phyloP scores from a whole-genome alignment of 2,797 vertebrate genomes.

The Rhynchonycteris naso region DNA sequence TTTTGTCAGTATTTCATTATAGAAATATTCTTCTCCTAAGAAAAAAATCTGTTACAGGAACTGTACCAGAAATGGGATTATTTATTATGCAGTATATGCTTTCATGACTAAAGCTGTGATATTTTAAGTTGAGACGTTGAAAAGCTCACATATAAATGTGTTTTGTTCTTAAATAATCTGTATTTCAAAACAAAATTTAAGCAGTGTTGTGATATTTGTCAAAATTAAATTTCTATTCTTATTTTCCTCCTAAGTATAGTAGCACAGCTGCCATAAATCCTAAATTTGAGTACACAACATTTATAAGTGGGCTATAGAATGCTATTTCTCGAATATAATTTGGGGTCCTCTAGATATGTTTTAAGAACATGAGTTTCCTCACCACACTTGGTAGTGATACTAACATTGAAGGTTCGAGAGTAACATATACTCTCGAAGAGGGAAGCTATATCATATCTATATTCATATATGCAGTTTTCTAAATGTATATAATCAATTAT shows the following conservation, averaged over 20 bases:
- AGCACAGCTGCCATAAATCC: constrained; percentile 62
- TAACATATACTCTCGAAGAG: not conserved
- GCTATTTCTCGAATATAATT: constrained; percentile 14
- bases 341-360: not conserved
- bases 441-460: not conserved
- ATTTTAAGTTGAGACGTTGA: constrained; percentile 59
- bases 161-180: constrained; percentile 71
- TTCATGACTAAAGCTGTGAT: constrained; percentile 39
- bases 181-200: constrained; percentile 67
- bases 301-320: constrained; percentile 33
- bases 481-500: constrained; percentile 29
- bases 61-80: not conserved
- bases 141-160: constrained; percentile 60
- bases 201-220: constrained; percentile 62
- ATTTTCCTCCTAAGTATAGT: constrained; percentile 66
- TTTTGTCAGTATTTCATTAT: constrained; percentile 30
- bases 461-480: not conserved
- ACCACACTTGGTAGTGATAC: not conserved
- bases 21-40: not conserved
- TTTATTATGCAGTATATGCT: constrained; percentile 47
- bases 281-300: constrained; percentile 62
- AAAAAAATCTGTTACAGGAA: constrained; percentile 31
- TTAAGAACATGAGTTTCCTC: constrained; percentile 26
- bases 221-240: constrained; percentile 67
- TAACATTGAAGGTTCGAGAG: not conserved